phyloP scores from a whole-genome alignment of 2,888 invertebrate genomes.

The Caenorhabditis uteleia region DNA sequence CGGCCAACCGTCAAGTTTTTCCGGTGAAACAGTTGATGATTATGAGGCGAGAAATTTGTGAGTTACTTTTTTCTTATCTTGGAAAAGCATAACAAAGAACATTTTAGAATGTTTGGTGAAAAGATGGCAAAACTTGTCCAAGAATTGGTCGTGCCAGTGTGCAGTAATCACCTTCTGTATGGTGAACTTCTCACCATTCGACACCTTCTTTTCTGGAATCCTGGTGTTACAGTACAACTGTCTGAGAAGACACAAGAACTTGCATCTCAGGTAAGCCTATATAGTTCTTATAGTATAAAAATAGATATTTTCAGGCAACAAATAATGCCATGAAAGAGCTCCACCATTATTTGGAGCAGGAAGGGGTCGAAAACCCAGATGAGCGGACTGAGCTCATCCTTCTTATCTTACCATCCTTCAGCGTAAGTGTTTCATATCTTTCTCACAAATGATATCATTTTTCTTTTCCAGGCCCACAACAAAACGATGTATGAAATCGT shows the following conservation, averaged over 20 bases:
- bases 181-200: conserved; percentile 63
- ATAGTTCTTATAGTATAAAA: background rate
- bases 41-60: conserved; percentile 38
- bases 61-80: conserved; percentile 7
- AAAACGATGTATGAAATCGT: conserved; percentile 55
- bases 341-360: conserved; percentile 53
- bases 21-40: conserved; percentile 30
- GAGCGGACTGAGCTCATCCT: conserved; percentile 53
- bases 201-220: conserved; percentile 63
- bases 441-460: background rate
- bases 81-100: background rate
- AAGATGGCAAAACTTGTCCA: conserved; percentile 41
- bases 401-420: conserved; percentile 50
- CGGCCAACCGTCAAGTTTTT: conserved; percentile 32
- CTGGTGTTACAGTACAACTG: too few relatives aligned
- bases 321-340: conserved; percentile 57
- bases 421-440: conserved; percentile 29
- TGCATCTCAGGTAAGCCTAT: background rate
- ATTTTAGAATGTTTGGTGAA: conserved; percentile 58
- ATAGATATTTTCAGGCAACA: conserved; percentile 42
- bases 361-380: conserved; percentile 50
- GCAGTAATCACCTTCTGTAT: conserved; percentile 27
- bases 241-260: too few relatives aligned
- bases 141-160: conserved; percentile 54
- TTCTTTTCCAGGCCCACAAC: conserved; percentile 54